Percentiles rank a stretch among this genome's conserved stretches.
These are phyloP conservation scores for Nematostella vectensis DNA, from an alignment of 92 coral and sea anemone species.

Conservation along the genomic window DNA sequence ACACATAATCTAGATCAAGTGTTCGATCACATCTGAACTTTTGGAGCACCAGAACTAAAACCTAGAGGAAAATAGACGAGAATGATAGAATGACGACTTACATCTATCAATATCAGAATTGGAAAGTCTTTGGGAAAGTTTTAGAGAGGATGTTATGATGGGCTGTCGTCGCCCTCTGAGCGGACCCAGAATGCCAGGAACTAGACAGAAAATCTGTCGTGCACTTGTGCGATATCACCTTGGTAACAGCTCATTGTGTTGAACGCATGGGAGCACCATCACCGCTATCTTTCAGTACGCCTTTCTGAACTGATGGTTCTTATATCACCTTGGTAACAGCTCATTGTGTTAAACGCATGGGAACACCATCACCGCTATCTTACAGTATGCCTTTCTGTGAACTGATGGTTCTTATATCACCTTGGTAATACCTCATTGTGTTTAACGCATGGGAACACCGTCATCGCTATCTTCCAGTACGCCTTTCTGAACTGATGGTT, in stretches of 20 bases:
- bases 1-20: too few relatives aligned
- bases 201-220: neutral
- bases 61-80: too few relatives aligned
- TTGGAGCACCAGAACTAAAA: too few relatives aligned
- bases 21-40: too few relatives aligned
- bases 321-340: neutral
- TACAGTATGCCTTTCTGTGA: constrained; percentile 20
- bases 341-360: constrained; percentile 10
- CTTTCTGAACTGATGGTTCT: constrained; percentile 19
- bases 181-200: too few relatives aligned
- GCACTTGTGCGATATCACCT: neutral
- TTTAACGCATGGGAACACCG: constrained; percentile 15
- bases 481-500: constrained; percentile 21
- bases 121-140: too few relatives aligned
- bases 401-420: too few relatives aligned
- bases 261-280: constrained; percentile 14
- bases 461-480: constrained; percentile 13
- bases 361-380: constrained; percentile 4
- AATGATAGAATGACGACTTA: too few relatives aligned
- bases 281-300: constrained; percentile 13
- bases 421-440: neutral
- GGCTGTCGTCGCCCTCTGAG: too few relatives aligned
- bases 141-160: too few relatives aligned
- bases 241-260: neutral
- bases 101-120: too few relatives aligned